A percentile compares a stretch with the other conserved stretches of the same genome.
phyloP scores from a whole-genome alignment of 2,797 vertebrate species.

The Amblyopsis hoosieri region DNA sequence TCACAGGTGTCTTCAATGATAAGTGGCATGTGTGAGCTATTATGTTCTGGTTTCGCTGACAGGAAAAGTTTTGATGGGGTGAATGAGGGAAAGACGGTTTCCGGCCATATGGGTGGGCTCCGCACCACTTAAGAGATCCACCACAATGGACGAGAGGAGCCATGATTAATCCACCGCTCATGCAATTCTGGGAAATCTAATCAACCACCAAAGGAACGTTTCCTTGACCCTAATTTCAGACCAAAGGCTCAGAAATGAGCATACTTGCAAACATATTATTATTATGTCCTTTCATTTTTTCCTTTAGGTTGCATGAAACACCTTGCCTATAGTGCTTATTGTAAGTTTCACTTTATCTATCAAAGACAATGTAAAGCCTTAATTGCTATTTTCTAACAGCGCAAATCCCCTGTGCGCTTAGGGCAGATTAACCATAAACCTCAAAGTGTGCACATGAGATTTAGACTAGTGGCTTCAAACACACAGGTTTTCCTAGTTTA shows the following conservation, averaged over 20 bases:
- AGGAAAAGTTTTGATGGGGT: slow-evolving; percentile 50
- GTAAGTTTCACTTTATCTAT: too few species aligned
- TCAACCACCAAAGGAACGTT: slow-evolving; percentile 29
- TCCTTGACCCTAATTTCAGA: slow-evolving; percentile 27
- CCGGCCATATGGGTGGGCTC: slow-evolving; percentile 10
- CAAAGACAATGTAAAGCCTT: neutral
- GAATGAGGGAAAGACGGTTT: slow-evolving; percentile 5
- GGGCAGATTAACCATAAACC: slow-evolving; percentile 6
- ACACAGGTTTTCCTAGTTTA: slow-evolving; percentile 6
- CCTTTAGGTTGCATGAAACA: neutral
- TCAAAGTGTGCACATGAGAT: slow-evolving; percentile 5
- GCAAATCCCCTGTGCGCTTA: neutral
- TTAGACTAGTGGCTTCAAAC: neutral
- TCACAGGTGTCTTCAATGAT: slow-evolving; percentile 40
- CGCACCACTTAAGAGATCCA: too few species aligned
- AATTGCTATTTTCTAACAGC: slow-evolving; percentile 4
- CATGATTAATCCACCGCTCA: slow-evolving; percentile 13
- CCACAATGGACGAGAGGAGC: neutral
- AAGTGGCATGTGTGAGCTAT: slow-evolving; percentile 62
- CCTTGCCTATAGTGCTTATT: too few species aligned
- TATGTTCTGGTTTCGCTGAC: slow-evolving; percentile 51
- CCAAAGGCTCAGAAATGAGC: slow-evolving; percentile 6
- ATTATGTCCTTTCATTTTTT: too few species aligned
- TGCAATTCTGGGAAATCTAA: slow-evolving; percentile 34
- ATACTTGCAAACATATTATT: slow-evolving; percentile 13